These are phyloP conservation scores for Girardia tigrina DNA, from an alignment of 2,888 invertebrate species.

Conservation along the genomic window DNA sequence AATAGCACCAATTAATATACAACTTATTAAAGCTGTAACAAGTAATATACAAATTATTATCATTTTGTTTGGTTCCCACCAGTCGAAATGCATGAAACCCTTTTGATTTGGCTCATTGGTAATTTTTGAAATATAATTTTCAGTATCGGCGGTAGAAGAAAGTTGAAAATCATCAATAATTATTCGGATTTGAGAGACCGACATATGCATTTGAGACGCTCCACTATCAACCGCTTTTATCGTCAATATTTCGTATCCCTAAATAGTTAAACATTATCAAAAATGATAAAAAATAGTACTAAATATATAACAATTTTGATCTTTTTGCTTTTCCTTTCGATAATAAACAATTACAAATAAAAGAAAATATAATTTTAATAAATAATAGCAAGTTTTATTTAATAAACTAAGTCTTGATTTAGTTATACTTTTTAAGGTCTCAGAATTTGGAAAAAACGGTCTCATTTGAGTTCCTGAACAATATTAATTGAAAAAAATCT, in stretches of 20 bases:
- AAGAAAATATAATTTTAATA: too few relatives aligned
- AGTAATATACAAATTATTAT: background rate
- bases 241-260: background rate
- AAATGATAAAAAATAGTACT: too few relatives aligned
- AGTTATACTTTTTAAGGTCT: too few relatives aligned
- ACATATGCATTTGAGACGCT: background rate
- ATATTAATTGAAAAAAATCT: too few relatives aligned
- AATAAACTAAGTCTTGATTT: too few relatives aligned
- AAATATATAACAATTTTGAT: too few relatives aligned
- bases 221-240: conserved; percentile 4
- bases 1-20: conserved; percentile 1
- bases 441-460: too few relatives aligned
- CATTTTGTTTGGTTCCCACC: conserved; percentile 14
- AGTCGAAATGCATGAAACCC: conserved; percentile 10
- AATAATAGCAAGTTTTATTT: too few relatives aligned
- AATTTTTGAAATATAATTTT: background rate
- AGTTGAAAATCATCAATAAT: conserved; percentile 10
- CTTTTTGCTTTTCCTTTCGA: too few relatives aligned
- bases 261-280: background rate
- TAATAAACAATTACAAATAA: too few relatives aligned
- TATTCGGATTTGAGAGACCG: background rate
- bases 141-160: background rate
- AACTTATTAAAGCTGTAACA: background rate
- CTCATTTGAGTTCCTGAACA: too few relatives aligned
- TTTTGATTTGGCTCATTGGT: too few relatives aligned